Conservation (phyloP, 2,888 invertebrate species). For the Alloscopus bannaensis region DNA sequence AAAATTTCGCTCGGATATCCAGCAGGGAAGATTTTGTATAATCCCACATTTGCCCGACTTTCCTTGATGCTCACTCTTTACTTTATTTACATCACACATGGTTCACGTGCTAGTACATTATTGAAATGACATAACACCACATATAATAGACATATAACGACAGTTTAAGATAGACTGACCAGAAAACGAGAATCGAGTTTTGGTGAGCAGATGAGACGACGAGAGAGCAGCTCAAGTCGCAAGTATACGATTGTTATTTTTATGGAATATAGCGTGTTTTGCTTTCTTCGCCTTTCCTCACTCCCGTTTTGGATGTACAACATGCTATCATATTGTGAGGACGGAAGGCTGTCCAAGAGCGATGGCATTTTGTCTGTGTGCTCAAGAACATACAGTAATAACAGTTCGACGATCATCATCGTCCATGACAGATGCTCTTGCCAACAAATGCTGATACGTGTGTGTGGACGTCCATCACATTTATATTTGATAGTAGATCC, state of each 20-base stretch:
- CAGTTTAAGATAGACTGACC: slow-evolving; percentile 38
- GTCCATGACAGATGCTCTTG: no score
- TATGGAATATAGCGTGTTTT: slow-evolving; percentile 32
- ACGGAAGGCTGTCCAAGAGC: no score
- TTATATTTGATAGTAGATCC: no score
- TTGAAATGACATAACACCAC: slow-evolving; percentile 37
- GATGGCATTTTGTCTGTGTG: no score
- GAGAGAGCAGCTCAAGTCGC: slow-evolving; percentile 19
- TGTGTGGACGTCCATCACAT: no score
- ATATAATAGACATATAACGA: slow-evolving; percentile 27
- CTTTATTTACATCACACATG: slow-evolving; percentile 41
- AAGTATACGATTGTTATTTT: slow-evolving; percentile 41
- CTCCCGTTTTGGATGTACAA: no score
- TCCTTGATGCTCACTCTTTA: slow-evolving; percentile 18
- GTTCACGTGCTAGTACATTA: slow-evolving; percentile 18
- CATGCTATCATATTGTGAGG: no score
- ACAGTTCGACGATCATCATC: no score
- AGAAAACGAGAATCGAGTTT: slow-evolving; percentile 32
- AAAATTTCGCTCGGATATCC: no score
- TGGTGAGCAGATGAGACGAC: slow-evolving; percentile 5
- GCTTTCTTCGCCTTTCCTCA: neutral
- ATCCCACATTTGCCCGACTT: neutral
- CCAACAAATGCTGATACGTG: no score
- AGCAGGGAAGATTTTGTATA: no score
- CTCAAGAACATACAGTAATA: no score